Evolutionary conservation across 2,797 vertebrate genomes (phyloP).

Genomic region (Bothrops alternatus): DNA sequence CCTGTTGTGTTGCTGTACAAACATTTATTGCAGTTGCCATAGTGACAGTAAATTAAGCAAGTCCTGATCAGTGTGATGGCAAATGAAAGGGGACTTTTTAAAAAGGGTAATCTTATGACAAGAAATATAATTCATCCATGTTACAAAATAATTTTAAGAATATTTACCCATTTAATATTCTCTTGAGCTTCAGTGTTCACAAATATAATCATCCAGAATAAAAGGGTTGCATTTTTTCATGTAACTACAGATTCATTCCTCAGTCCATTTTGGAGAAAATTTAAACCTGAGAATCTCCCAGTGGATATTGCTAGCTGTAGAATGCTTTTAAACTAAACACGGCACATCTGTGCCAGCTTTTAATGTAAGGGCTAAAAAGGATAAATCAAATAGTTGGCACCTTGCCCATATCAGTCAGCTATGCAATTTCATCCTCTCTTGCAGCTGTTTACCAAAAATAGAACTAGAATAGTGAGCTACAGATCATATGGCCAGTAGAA

Average conservation of each 20-base stretch:
- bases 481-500: slow-evolving; percentile 51
- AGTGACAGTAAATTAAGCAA: slow-evolving; percentile 1
- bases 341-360: background rate
- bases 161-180: background rate
- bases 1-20: background rate
- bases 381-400: background rate
- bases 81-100: background rate
- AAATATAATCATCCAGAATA: background rate
- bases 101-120: background rate
- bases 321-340: slow-evolving; percentile 11
- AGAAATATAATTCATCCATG: background rate
- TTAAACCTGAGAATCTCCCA: background rate
- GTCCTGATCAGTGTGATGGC: background rate
- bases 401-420: background rate
- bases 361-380: background rate
- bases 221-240: background rate
- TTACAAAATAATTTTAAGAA: background rate
- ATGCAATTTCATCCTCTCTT: slow-evolving; percentile 24
- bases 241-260: background rate
- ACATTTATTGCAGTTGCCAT: background rate
- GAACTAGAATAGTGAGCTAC: slow-evolving; percentile 21
- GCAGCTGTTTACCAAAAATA: slow-evolving; percentile 58
- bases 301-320: background rate
- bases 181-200: background rate
- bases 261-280: background rate